Evolutionary conservation across 1,140 invertebrate species (phyloP).

Genomic region (Dreissena rostriformis): DNA sequence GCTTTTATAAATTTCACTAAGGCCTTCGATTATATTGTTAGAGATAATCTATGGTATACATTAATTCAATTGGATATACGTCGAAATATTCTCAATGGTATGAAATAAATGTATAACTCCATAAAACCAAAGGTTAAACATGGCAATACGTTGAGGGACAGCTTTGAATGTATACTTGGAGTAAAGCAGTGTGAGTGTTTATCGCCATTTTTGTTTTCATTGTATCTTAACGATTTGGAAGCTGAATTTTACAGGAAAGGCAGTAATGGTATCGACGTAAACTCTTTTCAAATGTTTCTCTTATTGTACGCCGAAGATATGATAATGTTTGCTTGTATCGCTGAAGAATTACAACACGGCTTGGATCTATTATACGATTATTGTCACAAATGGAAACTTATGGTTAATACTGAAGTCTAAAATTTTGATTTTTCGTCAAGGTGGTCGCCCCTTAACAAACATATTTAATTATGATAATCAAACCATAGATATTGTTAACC

Average conservation of each 20-base stretch:
- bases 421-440: constrained; percentile 2
- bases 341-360: not conserved
- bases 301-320: not conserved
- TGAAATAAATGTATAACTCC: not conserved
- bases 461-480: not conserved
- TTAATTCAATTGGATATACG: constrained; percentile 4
- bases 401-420: not conserved
- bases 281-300: too few relatives aligned
- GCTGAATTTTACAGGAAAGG: too few relatives aligned
- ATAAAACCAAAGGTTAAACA: constrained; percentile 5
- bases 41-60: constrained; percentile 31
- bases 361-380: not conserved
- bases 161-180: too few relatives aligned
- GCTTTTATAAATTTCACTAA: constrained; percentile 22
- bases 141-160: not conserved
- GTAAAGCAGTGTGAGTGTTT: too few relatives aligned
- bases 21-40: constrained; percentile 30
- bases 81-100: not conserved
- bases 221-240: too few relatives aligned
- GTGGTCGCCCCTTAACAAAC: not conserved
- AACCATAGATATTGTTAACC: constrained; percentile 1
- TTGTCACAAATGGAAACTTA: constrained; percentile 1
- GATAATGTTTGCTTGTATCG: not conserved
- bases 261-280: too few relatives aligned
- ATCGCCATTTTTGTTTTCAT: too few relatives aligned